Evolutionary conservation across 2,797 vertebrate species (phyloP).

Genomic region (Xiphophorus birchmanni): DNA sequence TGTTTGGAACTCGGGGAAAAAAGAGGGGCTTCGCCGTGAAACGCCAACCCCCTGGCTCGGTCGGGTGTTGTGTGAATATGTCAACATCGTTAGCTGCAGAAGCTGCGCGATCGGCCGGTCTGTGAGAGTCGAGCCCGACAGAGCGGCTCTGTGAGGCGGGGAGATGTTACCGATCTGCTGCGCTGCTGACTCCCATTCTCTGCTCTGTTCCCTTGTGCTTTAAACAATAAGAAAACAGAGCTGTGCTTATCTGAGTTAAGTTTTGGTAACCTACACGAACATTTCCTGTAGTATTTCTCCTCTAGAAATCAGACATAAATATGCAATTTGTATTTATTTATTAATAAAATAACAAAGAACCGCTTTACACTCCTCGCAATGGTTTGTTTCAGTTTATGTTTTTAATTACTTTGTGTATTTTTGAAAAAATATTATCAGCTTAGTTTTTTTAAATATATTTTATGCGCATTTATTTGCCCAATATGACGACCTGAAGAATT

Average conservation of each 20-base stretch:
- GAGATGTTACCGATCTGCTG: slow-evolving; percentile 13
- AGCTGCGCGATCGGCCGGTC: slow-evolving; percentile 74
- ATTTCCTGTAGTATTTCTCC: slow-evolving; percentile 9
- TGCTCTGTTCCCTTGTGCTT: not conserved
- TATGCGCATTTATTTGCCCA: not conserved
- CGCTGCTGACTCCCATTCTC: slow-evolving; percentile 38
- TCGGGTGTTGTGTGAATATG: slow-evolving; percentile 90
- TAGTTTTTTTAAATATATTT: not conserved
- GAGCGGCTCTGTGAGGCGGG: slow-evolving; percentile 32
- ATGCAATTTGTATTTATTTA: not conserved
- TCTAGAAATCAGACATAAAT: slow-evolving; percentile 35
- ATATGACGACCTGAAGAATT: not conserved
- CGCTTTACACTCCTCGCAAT: not conserved
- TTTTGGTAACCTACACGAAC: not conserved
- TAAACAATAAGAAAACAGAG: not conserved
- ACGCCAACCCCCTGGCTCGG: slow-evolving; percentile 81
- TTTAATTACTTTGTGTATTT: not conserved
- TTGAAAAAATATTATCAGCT: not conserved
- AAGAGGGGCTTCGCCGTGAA: slow-evolving; percentile 86
- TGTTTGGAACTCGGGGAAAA: slow-evolving; percentile 88
- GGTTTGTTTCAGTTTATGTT: not conserved
- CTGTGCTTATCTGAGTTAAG: not conserved
- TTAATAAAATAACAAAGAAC: not conserved
- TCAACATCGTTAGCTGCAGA: slow-evolving; percentile 86
- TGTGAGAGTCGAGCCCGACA: slow-evolving; percentile 58